phyloP scores from a whole-genome alignment of 2,113 vertebrate genomes.

The Uria aalge region DNA sequence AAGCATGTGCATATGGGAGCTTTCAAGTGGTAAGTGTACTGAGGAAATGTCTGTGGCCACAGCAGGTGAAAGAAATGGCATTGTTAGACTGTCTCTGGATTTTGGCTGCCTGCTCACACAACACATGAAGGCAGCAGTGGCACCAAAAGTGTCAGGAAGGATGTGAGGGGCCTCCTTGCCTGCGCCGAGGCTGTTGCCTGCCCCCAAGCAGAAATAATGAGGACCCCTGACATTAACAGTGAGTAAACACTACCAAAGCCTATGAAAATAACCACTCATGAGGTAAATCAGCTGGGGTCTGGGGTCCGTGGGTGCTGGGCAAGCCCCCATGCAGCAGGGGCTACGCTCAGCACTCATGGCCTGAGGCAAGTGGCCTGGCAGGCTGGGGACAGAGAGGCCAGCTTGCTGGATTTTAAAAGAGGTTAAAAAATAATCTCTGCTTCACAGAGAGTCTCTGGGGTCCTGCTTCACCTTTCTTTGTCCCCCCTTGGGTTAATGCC shows the following conservation, averaged over 20 bases:
- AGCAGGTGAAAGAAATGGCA: not conserved
- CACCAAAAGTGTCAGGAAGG: not conserved
- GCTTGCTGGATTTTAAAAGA: not conserved
- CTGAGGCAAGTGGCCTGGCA: not conserved
- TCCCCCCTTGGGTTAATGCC: fast-evolving
- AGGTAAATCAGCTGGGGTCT: fast-evolving
- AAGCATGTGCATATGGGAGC: not conserved
- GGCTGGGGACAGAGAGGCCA: fast-evolving
- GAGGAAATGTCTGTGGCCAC: not conserved
- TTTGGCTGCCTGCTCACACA: not conserved
- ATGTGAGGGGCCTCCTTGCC: slow-evolving; percentile 13
- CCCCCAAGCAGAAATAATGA: slow-evolving; percentile 1
- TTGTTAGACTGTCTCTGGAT: not conserved
- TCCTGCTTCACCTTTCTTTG: not conserved
- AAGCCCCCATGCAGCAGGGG: fast-evolving
- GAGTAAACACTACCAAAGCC: not conserved
- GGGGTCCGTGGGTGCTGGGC: fast-evolving
- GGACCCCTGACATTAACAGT: not conserved
- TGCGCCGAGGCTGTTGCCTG: not conserved
- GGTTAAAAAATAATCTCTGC: not conserved
- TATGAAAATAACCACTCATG: not conserved
- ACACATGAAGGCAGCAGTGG: fast-evolving
- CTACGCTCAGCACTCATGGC: fast-evolving
- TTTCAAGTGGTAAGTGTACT: not conserved
- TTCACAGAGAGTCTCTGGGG: not conserved